A percentile compares a stretch with the other conserved stretches of the same genome.
Evolutionary conservation across 2,113 vertebrate genomes (phyloP).

Genomic region (Meriones unguiculatus): DNA sequence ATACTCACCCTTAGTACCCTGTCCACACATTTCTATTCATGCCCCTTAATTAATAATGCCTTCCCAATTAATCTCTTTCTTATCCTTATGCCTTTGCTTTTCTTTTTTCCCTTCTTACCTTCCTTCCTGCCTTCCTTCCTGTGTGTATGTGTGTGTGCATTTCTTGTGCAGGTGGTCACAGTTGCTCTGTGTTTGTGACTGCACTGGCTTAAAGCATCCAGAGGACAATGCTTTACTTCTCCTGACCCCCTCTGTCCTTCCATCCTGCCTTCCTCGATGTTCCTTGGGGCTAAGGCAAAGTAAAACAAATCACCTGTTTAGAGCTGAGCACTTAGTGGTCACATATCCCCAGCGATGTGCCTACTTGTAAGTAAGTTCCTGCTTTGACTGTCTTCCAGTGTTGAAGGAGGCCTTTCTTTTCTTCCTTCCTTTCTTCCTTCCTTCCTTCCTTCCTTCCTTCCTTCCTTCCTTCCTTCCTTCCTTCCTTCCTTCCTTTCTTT

Average conservation of each 20-base stretch:
- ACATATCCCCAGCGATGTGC: background rate
- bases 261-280: background rate
- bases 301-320: background rate
- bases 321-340: background rate
- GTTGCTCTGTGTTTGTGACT: background rate
- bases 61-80: background rate
- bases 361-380: background rate
- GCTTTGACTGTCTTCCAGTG: background rate
- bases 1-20: background rate
- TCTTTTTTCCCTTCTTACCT: background rate
- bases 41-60: too few species aligned
- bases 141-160: background rate
- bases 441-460: accelerated
- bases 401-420: background rate
- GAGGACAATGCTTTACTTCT: background rate
- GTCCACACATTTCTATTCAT: background rate
- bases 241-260: background rate
- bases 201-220: background rate
- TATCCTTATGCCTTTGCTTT: background rate
- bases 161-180: background rate
- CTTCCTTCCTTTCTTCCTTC: too few species aligned
- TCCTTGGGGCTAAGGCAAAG: background rate
- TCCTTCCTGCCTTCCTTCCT: too few species aligned
- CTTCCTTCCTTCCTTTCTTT: too few species aligned
- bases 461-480: too few species aligned